Percentiles rank a stretch among this genome's conserved stretches.
Conservation (phyloP, 2,113 vertebrate species). For the Psephotus haematonotus region DNA sequence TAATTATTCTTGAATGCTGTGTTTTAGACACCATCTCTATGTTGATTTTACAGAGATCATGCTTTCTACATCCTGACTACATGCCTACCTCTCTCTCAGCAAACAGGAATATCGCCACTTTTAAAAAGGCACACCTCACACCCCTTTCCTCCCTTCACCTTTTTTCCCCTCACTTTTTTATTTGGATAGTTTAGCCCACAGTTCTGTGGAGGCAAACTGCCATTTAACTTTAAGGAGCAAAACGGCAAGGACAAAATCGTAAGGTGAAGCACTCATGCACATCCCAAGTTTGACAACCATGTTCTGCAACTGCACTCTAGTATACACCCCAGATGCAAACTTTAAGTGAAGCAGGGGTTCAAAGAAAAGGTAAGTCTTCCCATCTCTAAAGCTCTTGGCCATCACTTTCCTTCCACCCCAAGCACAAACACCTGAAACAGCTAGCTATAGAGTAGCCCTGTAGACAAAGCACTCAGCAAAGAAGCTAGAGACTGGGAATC, state of each 20-base stretch:
- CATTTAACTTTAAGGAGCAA: neutral
- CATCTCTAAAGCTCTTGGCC: neutral
- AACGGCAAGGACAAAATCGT: neutral
- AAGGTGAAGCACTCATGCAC: neutral
- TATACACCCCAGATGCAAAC: rapidly evolving
- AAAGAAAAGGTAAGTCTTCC: neutral
- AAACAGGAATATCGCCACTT: neutral
- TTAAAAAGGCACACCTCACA: rapidly evolving
- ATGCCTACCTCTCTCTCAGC: neutral
- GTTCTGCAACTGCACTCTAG: neutral
- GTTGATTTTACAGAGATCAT: neutral
- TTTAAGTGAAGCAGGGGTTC: neutral
- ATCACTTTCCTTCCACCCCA: neutral
- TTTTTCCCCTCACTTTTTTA: neutral
- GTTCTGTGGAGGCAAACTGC: neutral
- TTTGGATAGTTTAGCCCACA: neutral
- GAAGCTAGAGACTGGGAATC: neutral
- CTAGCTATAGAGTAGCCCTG: neutral
- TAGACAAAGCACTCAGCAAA: neutral
- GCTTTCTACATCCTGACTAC: neutral
- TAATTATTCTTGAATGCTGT: slow-evolving; percentile 30
- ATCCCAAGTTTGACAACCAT: neutral
- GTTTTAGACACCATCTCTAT: neutral
- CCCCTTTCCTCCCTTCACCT: neutral
- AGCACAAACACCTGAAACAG: neutral